These are phyloP conservation scores for Rhincodon typus DNA, from an alignment of 2,797 vertebrate genomes.

Conservation along the genomic window DNA sequence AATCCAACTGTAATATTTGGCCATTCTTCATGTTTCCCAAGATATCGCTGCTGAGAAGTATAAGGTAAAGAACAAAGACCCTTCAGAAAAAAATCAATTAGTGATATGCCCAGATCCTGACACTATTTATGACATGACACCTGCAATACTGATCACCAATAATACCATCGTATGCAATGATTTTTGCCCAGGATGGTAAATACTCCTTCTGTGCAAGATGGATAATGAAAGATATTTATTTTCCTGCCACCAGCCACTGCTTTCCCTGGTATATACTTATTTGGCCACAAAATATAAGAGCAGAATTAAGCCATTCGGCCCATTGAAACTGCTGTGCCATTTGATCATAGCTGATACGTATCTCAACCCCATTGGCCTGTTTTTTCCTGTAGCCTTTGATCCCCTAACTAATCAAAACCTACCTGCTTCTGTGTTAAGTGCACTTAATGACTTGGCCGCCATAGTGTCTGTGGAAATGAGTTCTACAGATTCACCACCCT, in stretches of 20 bases:
- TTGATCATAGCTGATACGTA: no score
- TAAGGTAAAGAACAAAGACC: neutral
- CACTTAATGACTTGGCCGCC: no score
- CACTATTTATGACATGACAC: neutral
- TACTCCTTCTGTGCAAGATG: neutral
- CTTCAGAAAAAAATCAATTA: neutral
- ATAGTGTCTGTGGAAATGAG: no score
- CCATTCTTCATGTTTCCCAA: neutral
- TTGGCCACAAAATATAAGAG: no score
- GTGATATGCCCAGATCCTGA: neutral
- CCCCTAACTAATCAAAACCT: no score
- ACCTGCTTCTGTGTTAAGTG: no score
- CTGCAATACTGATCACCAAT: neutral
- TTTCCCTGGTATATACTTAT: no score
- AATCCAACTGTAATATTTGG: neutral
- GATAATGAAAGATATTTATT: neutral
- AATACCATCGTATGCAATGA: neutral
- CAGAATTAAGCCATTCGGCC: no score
- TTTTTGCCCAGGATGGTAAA: neutral
- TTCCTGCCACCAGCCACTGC: neutral
- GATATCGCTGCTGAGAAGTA: neutral
- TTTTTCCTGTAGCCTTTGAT: no score
- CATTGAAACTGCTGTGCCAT: no score
- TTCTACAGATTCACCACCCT: no score
- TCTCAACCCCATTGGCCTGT: no score